Conservation (phyloP, 2,797 vertebrate species). For the Sphenopsis melanotis region DNA sequence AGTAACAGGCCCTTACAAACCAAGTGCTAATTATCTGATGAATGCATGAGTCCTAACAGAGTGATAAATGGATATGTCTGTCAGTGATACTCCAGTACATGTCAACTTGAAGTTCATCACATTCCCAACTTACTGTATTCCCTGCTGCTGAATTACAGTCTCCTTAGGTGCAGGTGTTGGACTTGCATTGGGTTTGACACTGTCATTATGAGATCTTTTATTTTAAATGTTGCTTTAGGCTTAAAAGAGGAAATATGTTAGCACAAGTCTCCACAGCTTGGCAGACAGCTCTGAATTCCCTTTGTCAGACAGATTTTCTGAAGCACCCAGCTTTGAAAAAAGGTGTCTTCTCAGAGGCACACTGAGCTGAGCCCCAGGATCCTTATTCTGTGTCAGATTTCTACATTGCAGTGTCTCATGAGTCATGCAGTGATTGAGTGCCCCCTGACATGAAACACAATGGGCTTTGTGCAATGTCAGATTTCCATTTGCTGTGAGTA, state of each 20-base stretch:
- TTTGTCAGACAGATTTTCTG: background rate
- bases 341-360: background rate
- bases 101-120: background rate
- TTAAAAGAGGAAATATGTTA: background rate
- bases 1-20: background rate
- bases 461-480: background rate
- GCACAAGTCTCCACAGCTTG: background rate
- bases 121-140: background rate
- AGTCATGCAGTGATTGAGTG: background rate
- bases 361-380: background rate
- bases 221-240: conserved; percentile 3
- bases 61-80: background rate
- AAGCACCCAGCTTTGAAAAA: background rate
- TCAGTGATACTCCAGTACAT: background rate
- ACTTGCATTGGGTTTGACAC: background rate
- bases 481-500: background rate
- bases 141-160: background rate
- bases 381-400: background rate
- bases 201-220: background rate
- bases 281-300: background rate
- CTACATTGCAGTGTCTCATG: background rate
- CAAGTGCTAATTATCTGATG: background rate
- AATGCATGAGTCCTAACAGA: background rate
- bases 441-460: background rate
- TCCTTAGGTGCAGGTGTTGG: background rate